Base-by-base conservation (phyloP, 2,888 invertebrate genomes). In the Sinohyriopsis cumingii region DNA sequence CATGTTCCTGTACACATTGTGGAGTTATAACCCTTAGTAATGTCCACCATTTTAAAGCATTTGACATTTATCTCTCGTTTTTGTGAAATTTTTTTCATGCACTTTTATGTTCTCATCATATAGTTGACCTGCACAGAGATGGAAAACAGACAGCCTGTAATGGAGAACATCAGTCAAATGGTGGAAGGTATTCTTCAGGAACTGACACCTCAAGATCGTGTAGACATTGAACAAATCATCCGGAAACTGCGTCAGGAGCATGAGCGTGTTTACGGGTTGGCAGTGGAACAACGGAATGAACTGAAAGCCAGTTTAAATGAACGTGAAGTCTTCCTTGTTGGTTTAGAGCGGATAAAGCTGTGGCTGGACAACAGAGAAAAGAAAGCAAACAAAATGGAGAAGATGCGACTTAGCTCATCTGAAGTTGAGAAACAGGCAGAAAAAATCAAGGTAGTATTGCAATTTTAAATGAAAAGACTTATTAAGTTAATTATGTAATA, bases 371-470 rank as follows among this genome's bases (percentile, higher is more conserved):
- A 93, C 0, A 95, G 78, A 60, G 84, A 84, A 68, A 74, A 66
- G 61, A 78, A 75, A 19, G 69, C 78, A 12, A 69, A 78, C 24
- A 82, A 82, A 65, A 70, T 82, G 60, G 75, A 81, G n/a, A 68
- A 67, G n/a, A 54, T 79, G 18, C 78, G 82, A 3, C 89, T 97
- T n/a, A 93, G 94, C 87, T 93, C 95, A 7, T 72, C 73, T 20
- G 95, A 94, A 84, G 94, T 96, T n/a, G 95, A 96, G 85, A 94
- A 94, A 87, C 95, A 95, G 87, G 93, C 95, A 55, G 92, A 93
- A 25, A 92, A 94, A 71, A 94, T 94, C 86, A 95, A 94, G 89
- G 91, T 91, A 63, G 65, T 75, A 59, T 45, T 64, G 20, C 18
- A 55, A 22, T 65, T 57, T 20, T 1, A 33, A 65, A 57, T 33